Conservation (phyloP, 1,140 invertebrate genomes). For the Magallana ariakensis region DNA sequence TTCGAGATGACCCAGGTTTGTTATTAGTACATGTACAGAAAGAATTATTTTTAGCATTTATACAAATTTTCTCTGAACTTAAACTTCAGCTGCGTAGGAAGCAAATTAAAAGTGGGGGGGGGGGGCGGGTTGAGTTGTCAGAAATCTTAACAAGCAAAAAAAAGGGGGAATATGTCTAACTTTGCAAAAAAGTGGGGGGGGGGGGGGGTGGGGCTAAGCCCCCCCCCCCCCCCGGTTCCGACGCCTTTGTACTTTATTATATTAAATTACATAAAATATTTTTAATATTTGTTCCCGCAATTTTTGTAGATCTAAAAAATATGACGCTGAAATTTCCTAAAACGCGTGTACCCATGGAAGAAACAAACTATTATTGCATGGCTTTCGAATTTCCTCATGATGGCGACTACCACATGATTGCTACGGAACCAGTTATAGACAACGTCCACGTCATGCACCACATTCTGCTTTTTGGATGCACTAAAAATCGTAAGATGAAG, state of each 20-base stretch:
- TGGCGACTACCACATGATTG: conserved; percentile 66
- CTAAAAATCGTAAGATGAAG: not conserved
- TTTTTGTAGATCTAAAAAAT: conserved; percentile 11
- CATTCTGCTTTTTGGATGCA: conserved; percentile 67
- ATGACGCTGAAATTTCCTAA: conserved; percentile 50
- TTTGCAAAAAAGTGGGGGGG: too few relatives aligned
- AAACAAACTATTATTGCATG: conserved; percentile 67
- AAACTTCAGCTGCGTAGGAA: too few relatives aligned
- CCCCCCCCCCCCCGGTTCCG: too few relatives aligned
- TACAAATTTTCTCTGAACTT: too few relatives aligned
- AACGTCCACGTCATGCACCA: conserved; percentile 68
- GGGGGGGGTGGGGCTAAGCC: too few relatives aligned
- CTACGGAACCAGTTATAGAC: conserved; percentile 62
- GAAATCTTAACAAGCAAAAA: not conserved
- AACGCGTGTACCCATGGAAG: conserved; percentile 55
- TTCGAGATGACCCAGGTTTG: conserved; percentile 24
- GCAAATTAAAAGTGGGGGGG: too few relatives aligned
- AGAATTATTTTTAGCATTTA: too few relatives aligned
- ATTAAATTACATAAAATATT: too few relatives aligned
- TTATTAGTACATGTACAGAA: too few relatives aligned
- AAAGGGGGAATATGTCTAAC: too few relatives aligned
- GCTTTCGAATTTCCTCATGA: conserved; percentile 63
- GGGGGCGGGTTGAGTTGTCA: too few relatives aligned
- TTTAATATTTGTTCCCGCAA: not conserved
- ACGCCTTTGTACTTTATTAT: too few relatives aligned